Percentiles rank a stretch among this genome's conserved stretches.
Evolutionary conservation across 2,113 vertebrate species (phyloP).

Genomic region (Hippocampus guttulatus): DNA sequence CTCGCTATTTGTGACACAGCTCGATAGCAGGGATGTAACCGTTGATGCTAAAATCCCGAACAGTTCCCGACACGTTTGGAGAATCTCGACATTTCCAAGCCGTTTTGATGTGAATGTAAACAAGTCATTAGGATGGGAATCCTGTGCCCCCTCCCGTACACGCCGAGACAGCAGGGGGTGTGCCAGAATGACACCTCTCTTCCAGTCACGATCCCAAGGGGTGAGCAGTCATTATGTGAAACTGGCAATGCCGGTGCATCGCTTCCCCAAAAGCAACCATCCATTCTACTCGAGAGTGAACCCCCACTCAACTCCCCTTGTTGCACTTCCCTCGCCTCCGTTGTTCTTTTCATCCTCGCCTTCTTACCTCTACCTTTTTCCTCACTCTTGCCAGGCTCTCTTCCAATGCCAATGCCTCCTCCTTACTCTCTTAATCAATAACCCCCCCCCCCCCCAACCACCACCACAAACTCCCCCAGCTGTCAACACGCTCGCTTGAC

Average conservation of each 20-base stretch:
- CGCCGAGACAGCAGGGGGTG: conserved; percentile 61
- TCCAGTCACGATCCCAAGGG: conserved; percentile 26
- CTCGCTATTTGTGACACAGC: too few relatives aligned
- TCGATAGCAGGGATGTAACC: too few relatives aligned
- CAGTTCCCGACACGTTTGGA: neutral
- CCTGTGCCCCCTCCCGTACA: conserved; percentile 33
- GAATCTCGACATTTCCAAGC: neutral
- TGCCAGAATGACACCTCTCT: conserved; percentile 32
- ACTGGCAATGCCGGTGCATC: conserved; percentile 16
- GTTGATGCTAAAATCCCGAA: neutral
- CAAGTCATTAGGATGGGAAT: conserved; percentile 67
- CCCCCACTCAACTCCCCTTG: conserved; percentile 52
- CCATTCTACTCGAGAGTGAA: conserved; percentile 47
- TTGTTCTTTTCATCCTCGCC: conserved; percentile 49
- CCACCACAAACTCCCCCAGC: too few relatives aligned
- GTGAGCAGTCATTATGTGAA: conserved; percentile 27
- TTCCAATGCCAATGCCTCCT: conserved; percentile 23
- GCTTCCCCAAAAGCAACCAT: conserved; percentile 29
- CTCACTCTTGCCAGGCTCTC: conserved; percentile 23
- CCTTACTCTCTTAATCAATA: conserved; percentile 60
- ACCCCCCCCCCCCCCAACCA: neutral
- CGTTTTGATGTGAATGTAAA: conserved; percentile 61
- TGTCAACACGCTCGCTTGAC: conserved; percentile 1
- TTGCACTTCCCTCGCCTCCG: conserved; percentile 29
- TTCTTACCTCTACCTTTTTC: conserved; percentile 37